Conservation (phyloP, 64 coral and sea anemone genomes). For the Astreopora myriophthalma region DNA sequence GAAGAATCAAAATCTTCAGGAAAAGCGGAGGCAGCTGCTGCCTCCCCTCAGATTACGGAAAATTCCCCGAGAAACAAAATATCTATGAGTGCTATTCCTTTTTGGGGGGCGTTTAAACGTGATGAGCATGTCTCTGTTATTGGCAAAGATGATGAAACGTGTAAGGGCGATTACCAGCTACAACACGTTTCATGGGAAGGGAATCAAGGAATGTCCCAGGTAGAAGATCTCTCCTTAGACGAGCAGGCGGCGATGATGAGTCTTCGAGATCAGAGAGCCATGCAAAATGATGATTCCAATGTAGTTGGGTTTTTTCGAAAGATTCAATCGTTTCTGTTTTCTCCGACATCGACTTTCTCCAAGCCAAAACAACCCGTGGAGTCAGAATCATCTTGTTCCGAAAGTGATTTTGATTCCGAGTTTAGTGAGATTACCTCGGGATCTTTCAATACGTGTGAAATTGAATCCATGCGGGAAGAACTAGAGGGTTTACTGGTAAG, state of each 20-base stretch:
- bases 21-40: background rate
- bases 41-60: background rate
- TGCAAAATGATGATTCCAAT: background rate
- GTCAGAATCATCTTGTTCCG: constrained; percentile 19
- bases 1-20: background rate
- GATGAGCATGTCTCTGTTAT: background rate
- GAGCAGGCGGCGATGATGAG: background rate
- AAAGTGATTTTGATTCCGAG: constrained; percentile 50
- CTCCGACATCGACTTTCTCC: background rate
- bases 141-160: background rate
- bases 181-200: background rate
- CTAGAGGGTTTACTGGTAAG: constrained; percentile 7
- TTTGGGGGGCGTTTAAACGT: background rate
- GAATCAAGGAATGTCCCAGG: background rate
- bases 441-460: constrained; percentile 19
- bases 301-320: constrained; percentile 17
- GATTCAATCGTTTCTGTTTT: constrained; percentile 38
- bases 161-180: background rate
- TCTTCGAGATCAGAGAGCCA: background rate
- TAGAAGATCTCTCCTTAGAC: background rate
- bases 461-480: constrained; percentile 28
- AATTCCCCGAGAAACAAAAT: background rate
- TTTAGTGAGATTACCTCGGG: constrained; percentile 30
- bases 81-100: background rate
- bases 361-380: background rate